These are phyloP conservation scores for Ovis aries DNA, from an alignment of 2,113 vertebrate genomes.

Conservation along the genomic window ARS-UI_Ramb_v3.0 NC_056057.1:101552001-101552500, in stretches of 20 bases:
- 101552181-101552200: neutral
- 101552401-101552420: neutral
- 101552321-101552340: accelerated
- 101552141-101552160: neutral
- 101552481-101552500: neutral
- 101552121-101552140: neutral
- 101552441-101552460: neutral
- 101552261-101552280: neutral
- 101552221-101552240: neutral
- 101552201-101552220: neutral
- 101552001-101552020: neutral
- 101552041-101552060: neutral
- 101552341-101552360: neutral
- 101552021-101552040: neutral
- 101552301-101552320: neutral
- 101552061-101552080: neutral
- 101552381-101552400: neutral
- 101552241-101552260: neutral
- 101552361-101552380: neutral
- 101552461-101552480: neutral
- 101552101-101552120: neutral
- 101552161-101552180: neutral
- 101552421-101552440: neutral
- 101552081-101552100: neutral
- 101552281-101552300: neutral